phyloP scores from a whole-genome alignment of 1,140 invertebrate species.

The Pissodes strobi region DNA sequence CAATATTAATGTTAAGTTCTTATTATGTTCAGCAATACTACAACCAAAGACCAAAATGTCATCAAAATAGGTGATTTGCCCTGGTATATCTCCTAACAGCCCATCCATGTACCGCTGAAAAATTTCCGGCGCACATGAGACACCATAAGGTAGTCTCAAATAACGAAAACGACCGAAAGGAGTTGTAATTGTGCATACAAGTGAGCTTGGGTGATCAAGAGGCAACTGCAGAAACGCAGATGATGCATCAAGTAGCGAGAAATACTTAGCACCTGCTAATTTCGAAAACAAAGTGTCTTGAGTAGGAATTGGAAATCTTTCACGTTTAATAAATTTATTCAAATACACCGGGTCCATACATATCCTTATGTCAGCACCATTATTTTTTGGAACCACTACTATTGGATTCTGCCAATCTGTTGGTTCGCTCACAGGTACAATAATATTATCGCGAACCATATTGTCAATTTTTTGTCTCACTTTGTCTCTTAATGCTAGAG shows the following conservation, averaged over 20 bases:
- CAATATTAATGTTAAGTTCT: too few species aligned
- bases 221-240: slow-evolving; percentile 8
- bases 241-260: slow-evolving; percentile 22
- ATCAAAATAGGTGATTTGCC: background rate
- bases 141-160: slow-evolving; percentile 7
- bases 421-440: too few species aligned
- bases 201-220: slow-evolving; percentile 3
- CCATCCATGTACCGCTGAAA: slow-evolving; percentile 13
- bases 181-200: slow-evolving; percentile 11
- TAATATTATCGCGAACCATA: too few species aligned
- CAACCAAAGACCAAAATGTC: background rate
- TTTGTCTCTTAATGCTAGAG: too few species aligned
- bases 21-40: background rate
- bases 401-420: too few species aligned
- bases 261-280: slow-evolving; percentile 20
- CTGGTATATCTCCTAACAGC: background rate
- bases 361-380: too few species aligned
- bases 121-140: slow-evolving; percentile 4
- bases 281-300: slow-evolving; percentile 17
- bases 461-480: too few species aligned
- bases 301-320: too few species aligned
- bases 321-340: slow-evolving; percentile 23
- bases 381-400: too few species aligned
- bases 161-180: slow-evolving; percentile 8
- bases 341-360: slow-evolving; percentile 12